Conservation (phyloP, 2,888 invertebrate species). For the Drosophila setosimentum region DNA sequence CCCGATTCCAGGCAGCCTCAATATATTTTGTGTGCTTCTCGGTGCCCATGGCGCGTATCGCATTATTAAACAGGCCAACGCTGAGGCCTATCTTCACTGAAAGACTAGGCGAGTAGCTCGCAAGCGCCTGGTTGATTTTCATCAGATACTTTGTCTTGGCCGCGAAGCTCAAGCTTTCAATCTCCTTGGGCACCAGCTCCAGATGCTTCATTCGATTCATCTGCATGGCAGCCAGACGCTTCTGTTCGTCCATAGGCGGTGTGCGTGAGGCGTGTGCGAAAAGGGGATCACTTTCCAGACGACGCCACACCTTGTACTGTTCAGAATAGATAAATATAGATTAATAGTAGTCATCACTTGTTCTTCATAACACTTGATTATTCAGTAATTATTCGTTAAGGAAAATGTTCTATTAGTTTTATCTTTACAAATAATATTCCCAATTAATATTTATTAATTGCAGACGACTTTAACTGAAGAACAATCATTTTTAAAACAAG, state of each 20-base stretch:
- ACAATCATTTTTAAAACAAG: neutral
- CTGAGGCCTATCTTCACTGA: slow-evolving; percentile 93
- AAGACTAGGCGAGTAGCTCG: slow-evolving; percentile 89
- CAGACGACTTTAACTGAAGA: neutral
- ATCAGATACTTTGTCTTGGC: slow-evolving; percentile 90
- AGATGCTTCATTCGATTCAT: slow-evolving; percentile 89
- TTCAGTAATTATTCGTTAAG: neutral
- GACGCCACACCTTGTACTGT: slow-evolving; percentile 92
- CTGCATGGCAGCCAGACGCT: slow-evolving; percentile 89
- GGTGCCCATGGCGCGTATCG: slow-evolving; percentile 90
- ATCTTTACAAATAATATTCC: neutral
- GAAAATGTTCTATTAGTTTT: neutral
- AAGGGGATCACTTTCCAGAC: slow-evolving; percentile 91
- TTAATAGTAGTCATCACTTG: neutral
- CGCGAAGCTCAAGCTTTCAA: slow-evolving; percentile 88
- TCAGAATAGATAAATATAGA: slow-evolving; percentile 53
- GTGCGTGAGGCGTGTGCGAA: slow-evolving; percentile 89
- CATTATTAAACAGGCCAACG: slow-evolving; percentile 91
- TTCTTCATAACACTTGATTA: no score
- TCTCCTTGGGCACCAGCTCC: slow-evolving; percentile 88
- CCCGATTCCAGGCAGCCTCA: slow-evolving; percentile 89
- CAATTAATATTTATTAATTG: neutral
- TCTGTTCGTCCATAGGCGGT: slow-evolving; percentile 90
- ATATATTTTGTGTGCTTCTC: slow-evolving; percentile 90
- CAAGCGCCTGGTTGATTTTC: slow-evolving; percentile 91